Conservation (phyloP, 2,888 invertebrate genomes). For the Gnatocerus cornutus region DNA sequence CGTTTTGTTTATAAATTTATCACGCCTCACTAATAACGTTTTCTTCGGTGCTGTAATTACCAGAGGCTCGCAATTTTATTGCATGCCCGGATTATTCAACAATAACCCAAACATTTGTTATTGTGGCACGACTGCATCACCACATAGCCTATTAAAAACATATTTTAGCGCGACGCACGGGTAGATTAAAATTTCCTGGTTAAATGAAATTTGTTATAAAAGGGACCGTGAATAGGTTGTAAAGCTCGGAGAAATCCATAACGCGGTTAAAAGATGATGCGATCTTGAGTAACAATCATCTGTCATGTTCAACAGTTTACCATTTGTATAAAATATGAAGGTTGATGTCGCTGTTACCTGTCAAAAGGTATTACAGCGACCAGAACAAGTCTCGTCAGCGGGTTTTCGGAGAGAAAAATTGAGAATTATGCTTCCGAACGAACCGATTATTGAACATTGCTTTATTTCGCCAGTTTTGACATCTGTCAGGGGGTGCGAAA, state of each 20-base stretch:
- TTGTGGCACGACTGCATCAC: conserved; percentile 10
- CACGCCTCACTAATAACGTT: conserved; percentile 48
- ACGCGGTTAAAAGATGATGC: conserved; percentile 32
- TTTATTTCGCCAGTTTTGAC: too few relatives aligned
- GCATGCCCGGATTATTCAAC: conserved; percentile 44
- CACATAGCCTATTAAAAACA: not conserved
- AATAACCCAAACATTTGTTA: conserved; percentile 42
- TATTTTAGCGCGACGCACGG: not conserved
- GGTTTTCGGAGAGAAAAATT: conserved; percentile 1
- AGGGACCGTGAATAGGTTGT: conserved; percentile 13
- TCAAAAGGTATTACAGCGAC: conserved; percentile 52
- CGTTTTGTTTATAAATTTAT: conserved; percentile 48
- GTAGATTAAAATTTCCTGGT: conserved; percentile 20
- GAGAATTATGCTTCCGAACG: not conserved
- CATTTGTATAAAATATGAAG: conserved; percentile 55
- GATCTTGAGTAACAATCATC: conserved; percentile 49
- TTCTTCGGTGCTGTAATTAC: conserved; percentile 48
- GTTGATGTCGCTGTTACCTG: conserved; percentile 53
- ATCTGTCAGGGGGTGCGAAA: too few relatives aligned
- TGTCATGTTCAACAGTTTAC: conserved; percentile 55
- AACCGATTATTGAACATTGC: too few relatives aligned
- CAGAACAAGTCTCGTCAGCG: conserved; percentile 22
- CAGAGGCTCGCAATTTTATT: conserved; percentile 42
- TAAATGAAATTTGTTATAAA: conserved; percentile 33
- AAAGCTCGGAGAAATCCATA: conserved; percentile 10